Percentiles rank a stretch among this genome's conserved stretches.
Evolutionary conservation across 2,113 vertebrate genomes (phyloP).

Genomic region (Arothron firmamentum): DNA sequence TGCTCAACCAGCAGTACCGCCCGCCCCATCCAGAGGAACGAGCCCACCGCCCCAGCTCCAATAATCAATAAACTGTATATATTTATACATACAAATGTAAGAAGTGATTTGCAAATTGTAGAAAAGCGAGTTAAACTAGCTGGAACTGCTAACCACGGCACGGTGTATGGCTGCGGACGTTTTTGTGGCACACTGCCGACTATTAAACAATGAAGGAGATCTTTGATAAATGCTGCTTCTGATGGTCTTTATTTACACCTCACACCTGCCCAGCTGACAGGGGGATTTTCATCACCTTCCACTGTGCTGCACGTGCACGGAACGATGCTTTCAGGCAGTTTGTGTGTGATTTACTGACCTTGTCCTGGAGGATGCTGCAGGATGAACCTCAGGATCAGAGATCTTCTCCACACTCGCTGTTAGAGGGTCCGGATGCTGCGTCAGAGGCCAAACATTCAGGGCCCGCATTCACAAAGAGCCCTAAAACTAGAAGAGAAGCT

Average conservation of each 20-base stretch:
- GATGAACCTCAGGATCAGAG: no score
- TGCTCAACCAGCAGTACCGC: conserved; percentile 49
- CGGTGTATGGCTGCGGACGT: conserved; percentile 61
- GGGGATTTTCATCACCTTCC: no score
- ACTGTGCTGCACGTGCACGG: no score
- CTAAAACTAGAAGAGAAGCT: no score
- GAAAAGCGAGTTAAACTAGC: conserved; percentile 41
- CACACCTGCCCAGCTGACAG: not conserved
- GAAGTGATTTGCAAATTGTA: conserved; percentile 50
- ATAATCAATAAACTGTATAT: conserved; percentile 67
- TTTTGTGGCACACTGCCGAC: conserved; percentile 65
- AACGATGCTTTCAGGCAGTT: no score
- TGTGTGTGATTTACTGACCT: no score
- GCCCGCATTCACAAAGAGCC: no score
- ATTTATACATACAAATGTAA: conserved; percentile 68
- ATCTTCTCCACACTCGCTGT: no score
- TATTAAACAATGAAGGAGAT: conserved; percentile 72
- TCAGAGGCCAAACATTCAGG: no score
- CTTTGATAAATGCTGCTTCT: conserved; percentile 63
- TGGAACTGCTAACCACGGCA: conserved; percentile 44
- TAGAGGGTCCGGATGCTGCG: no score
- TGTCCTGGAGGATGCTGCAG: no score
- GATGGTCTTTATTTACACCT: conserved; percentile 1
- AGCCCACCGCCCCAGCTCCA: conserved; percentile 26
- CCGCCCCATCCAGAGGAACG: conserved; percentile 1